phyloP scores from a whole-genome alignment of 2,888 invertebrate species.

The Heliconius sara region DNA sequence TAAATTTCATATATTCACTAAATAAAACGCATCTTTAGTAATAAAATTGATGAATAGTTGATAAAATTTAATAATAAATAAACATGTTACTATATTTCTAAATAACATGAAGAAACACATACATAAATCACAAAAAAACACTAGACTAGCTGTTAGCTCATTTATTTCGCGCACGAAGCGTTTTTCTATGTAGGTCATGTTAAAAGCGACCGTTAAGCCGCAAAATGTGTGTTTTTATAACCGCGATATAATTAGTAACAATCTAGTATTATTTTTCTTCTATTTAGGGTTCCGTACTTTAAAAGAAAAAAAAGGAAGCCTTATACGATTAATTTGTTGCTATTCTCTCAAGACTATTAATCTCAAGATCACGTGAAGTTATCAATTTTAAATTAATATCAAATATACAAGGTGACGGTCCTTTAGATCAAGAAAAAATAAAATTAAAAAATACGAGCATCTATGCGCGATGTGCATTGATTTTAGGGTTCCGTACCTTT shows the following conservation, averaged over 20 bases:
- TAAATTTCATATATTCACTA: not conserved
- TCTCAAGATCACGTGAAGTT: not conserved
- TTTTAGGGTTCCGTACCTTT: too few relatives aligned
- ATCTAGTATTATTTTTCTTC: not conserved
- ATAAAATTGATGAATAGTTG: not conserved
- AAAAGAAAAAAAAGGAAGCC: not conserved
- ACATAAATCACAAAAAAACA: conserved; percentile 25
- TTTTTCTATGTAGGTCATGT: conserved; percentile 31
- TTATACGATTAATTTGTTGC: not conserved
- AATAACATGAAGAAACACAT: conserved; percentile 5
- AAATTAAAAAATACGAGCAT: too few relatives aligned
- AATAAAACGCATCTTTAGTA: not conserved
- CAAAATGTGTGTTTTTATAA: conserved; percentile 27
- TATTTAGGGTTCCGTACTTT: not conserved
- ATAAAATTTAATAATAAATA: not conserved
- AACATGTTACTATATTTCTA: not conserved
- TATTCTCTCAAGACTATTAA: not conserved
- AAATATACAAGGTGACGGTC: not conserved
- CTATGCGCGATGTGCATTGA: too few relatives aligned
- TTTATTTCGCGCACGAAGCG: conserved; percentile 22
- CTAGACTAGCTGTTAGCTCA: conserved; percentile 21
- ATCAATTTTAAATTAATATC: not conserved
- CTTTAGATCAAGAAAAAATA: too few relatives aligned
- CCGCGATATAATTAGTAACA: conserved; percentile 11
- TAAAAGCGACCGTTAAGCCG: conserved; percentile 27